These are phyloP conservation scores for Dreissena rostriformis DNA, from an alignment of 1,140 invertebrate genomes.

Conservation along the genomic window DNA sequence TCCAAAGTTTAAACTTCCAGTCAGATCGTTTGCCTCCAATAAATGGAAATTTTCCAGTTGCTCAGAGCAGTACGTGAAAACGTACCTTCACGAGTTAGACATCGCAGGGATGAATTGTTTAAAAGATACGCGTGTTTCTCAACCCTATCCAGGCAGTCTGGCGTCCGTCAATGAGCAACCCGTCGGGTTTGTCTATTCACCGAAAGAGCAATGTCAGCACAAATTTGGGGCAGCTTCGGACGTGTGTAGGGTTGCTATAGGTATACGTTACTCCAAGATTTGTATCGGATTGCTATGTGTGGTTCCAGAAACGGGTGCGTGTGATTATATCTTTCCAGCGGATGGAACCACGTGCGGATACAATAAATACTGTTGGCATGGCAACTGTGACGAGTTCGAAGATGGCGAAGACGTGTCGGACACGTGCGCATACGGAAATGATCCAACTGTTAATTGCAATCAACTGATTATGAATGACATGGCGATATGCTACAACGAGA, in stretches of 20 bases:
- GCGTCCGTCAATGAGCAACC: neutral
- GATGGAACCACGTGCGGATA: constrained; percentile 56
- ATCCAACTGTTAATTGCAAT: constrained; percentile 33
- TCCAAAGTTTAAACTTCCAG: constrained; percentile 61
- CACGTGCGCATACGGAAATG: constrained; percentile 41
- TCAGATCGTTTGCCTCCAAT: constrained; percentile 59
- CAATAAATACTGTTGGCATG: constrained; percentile 45
- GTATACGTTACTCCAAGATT: constrained; percentile 20
- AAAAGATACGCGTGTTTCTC: neutral
- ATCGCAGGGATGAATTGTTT: constrained; percentile 30
- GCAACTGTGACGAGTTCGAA: constrained; percentile 30
- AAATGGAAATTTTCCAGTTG: constrained; percentile 66
- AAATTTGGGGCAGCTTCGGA: constrained; percentile 56
- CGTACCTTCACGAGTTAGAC: constrained; percentile 55
- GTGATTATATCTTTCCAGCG: constrained; percentile 49
- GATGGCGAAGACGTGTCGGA: constrained; percentile 33
- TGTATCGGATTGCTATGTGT: constrained; percentile 41
- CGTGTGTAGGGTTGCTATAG: constrained; percentile 62
- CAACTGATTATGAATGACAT: constrained; percentile 1
- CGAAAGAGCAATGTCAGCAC: constrained; percentile 63
- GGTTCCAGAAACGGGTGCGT: constrained; percentile 1
- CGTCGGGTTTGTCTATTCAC: constrained; percentile 27
- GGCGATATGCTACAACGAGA: constrained; percentile 29
- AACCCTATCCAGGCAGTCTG: neutral
- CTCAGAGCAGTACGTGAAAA: constrained; percentile 59